Evolutionary conservation across 2,113 vertebrate genomes (phyloP).

Genomic region (Ivindomyrus marchei): DNA sequence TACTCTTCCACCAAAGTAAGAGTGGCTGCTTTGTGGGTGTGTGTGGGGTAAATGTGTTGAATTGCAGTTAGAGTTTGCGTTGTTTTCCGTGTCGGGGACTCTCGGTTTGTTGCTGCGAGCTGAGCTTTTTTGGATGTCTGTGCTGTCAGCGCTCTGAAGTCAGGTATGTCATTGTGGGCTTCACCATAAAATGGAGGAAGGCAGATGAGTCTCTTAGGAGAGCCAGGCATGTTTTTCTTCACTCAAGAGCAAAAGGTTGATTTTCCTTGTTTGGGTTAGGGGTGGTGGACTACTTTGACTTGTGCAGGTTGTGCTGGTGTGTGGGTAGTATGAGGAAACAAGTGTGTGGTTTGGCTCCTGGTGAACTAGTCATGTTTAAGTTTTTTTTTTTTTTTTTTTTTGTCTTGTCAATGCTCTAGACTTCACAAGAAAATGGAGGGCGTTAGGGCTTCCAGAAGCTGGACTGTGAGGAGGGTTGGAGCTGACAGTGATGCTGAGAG

Average conservation of each 20-base stretch:
- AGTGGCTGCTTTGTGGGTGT: neutral
- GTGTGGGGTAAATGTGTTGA: neutral
- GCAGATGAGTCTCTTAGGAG: constrained; percentile 68
- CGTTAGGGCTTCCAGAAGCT: constrained; percentile 18
- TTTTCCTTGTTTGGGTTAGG: constrained; percentile 29
- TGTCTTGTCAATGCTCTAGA: neutral
- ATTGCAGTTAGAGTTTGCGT: constrained; percentile 17
- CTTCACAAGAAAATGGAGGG: constrained; percentile 27
- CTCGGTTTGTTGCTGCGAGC: constrained; percentile 21
- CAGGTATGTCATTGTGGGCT: constrained; percentile 86
- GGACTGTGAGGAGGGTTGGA: constrained; percentile 19
- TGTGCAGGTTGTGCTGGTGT: constrained; percentile 30
- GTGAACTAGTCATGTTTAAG: constrained; percentile 40
- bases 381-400: neutral
- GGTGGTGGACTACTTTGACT: constrained; percentile 15
- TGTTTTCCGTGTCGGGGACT: constrained; percentile 39
- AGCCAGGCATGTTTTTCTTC: constrained; percentile 52
- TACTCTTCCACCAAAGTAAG: constrained; percentile 4
- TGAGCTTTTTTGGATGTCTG: constrained; percentile 42
- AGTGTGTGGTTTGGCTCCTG: constrained; percentile 33
- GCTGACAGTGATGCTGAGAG: constrained; percentile 21
- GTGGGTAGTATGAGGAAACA: constrained; percentile 39
- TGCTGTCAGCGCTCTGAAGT: constrained; percentile 75
- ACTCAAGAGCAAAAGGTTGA: constrained; percentile 61
- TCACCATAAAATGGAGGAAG: constrained; percentile 98